Evolutionary conservation across 1,140 invertebrate species (phyloP).

Genomic region (Brachionus manjavacas): DNA sequence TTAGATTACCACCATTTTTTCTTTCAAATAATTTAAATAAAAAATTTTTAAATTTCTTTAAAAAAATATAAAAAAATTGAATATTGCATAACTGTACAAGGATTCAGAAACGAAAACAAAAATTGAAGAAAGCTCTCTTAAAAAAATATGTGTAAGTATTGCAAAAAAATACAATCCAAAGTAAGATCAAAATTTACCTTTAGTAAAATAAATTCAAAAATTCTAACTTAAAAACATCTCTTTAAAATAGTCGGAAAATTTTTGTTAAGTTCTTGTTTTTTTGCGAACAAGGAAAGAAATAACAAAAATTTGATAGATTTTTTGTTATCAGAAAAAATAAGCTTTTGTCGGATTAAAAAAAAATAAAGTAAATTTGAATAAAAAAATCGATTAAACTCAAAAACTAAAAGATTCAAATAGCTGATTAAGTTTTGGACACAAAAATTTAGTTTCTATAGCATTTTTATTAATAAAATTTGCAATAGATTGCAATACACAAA

Average conservation of each 20-base stretch:
- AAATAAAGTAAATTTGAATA: neutral
- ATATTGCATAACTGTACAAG: neutral
- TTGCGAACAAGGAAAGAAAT: neutral
- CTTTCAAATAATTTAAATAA: neutral
- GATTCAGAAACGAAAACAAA: neutral
- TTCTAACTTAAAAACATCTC: neutral
- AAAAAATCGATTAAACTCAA: neutral
- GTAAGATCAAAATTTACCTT: neutral
- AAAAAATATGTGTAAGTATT: neutral
- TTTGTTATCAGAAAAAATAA: neutral
- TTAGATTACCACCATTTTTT: neutral
- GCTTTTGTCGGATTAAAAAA: neutral
- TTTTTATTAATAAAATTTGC: neutral
- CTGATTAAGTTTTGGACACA: neutral
- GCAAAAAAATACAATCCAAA: neutral
- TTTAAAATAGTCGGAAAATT: neutral
- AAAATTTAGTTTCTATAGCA: slow-evolving; percentile 21
- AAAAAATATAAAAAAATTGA: neutral
- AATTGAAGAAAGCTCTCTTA: neutral
- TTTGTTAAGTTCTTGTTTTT: neutral
- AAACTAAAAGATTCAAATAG: neutral
- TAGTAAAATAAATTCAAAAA: too few relatives aligned
- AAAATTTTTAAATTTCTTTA: neutral
- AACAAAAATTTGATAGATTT: neutral
- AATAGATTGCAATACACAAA: neutral